phyloP scores from a whole-genome alignment of 2,113 vertebrate genomes.

The Trochalopteron elliotii region DNA sequence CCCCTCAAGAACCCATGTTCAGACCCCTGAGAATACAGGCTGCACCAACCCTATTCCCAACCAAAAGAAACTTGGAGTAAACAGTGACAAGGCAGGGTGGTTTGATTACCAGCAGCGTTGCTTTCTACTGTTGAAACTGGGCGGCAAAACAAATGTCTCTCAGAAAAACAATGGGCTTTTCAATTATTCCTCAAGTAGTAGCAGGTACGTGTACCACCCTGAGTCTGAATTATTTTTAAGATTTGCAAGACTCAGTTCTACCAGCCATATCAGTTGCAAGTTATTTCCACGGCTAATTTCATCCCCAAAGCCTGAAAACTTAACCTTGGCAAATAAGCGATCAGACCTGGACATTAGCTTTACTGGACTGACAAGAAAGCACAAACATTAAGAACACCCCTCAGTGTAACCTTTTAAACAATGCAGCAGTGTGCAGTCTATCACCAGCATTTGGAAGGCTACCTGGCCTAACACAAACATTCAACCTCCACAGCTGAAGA shows the following conservation, averaged over 20 bases:
- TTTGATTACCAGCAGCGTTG: background rate
- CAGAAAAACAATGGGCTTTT: background rate
- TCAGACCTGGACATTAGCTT: background rate
- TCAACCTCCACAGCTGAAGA: background rate
- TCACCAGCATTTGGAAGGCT: background rate
- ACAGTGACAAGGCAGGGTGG: background rate
- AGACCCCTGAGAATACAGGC: background rate
- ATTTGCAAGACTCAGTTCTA: background rate
- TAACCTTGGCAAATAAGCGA: background rate
- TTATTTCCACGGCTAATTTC: background rate
- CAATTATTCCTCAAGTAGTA: background rate
- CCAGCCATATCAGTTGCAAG: background rate
- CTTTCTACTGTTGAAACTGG: background rate
- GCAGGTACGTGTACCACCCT: rapidly evolving
- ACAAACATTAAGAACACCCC: background rate
- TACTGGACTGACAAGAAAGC: background rate
- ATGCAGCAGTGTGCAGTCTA: background rate
- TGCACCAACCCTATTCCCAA: background rate
- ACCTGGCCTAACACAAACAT: background rate
- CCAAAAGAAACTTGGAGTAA: background rate
- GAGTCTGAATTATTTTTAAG: background rate
- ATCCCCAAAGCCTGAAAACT: background rate
- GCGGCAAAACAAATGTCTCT: background rate
- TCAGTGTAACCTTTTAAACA: background rate
- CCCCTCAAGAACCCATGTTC: background rate